A percentile compares a stretch with the other conserved stretches of the same genome.
Conservation (phyloP, 2,797 vertebrate species). For the Lemur catta region DNA sequence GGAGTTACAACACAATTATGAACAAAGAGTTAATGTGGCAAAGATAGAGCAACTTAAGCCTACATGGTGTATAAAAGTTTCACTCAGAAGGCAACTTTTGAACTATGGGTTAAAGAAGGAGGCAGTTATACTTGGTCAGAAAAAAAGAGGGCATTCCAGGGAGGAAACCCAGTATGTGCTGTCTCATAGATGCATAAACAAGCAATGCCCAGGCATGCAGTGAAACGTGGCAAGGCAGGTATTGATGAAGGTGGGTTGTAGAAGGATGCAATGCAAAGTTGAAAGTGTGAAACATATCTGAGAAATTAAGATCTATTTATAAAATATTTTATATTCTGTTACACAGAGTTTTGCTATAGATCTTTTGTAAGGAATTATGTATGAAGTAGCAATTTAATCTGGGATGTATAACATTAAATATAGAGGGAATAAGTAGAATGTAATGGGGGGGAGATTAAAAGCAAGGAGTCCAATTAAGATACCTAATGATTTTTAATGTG, state of each 20-base stretch:
- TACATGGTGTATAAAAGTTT: background rate
- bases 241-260: background rate
- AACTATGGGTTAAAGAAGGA: background rate
- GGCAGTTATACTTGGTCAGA: background rate
- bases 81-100: background rate
- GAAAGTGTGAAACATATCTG: background rate
- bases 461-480: background rate
- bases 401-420: background rate
- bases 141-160: background rate
- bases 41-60: background rate
- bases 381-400: background rate
- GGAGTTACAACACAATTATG: background rate
- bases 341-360: background rate
- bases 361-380: background rate
- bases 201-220: accelerated
- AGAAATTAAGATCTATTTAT: background rate
- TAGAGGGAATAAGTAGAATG: background rate
- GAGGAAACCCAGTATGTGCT: background rate
- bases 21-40: background rate
- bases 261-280: background rate
- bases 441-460: background rate
- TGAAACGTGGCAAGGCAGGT: background rate
- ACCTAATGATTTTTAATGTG: background rate
- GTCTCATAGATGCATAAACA: background rate
- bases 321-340: background rate